phyloP scores from a whole-genome alignment of 2,797 vertebrate genomes.

The Sebastes itinus region DNA sequence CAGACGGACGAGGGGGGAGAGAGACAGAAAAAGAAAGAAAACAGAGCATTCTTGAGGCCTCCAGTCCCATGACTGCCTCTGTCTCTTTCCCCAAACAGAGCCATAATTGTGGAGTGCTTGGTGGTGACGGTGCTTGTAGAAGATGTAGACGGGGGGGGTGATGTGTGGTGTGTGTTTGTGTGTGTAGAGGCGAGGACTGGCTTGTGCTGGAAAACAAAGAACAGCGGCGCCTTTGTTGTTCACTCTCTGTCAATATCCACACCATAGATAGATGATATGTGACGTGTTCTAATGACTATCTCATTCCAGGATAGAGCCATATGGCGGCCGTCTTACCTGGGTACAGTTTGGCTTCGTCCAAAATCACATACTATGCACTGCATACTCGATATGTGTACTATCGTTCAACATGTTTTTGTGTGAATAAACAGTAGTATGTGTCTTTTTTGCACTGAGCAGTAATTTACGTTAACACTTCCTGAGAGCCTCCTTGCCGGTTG shows the following conservation, averaged over 20 bases:
- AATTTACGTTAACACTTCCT: no score
- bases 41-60: constrained; percentile 39
- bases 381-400: no score
- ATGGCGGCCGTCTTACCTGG: no score
- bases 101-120: constrained; percentile 67
- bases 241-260: constrained; percentile 58
- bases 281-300: no score
- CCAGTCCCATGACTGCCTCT: constrained; percentile 66
- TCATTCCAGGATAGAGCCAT: no score
- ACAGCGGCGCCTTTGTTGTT: constrained; percentile 66
- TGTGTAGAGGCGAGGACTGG: constrained; percentile 34
- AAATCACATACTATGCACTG: no score
- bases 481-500: no score
- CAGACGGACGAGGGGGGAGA: not conserved
- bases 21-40: constrained; percentile 24
- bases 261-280: not conserved
- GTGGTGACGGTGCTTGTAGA: constrained; percentile 70
- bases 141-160: constrained; percentile 33
- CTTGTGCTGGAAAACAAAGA: constrained; percentile 70
- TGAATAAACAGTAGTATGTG: no score
- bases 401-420: no score
- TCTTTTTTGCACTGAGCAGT: no score
- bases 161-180: constrained; percentile 26
- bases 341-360: no score
- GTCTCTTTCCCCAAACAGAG: constrained; percentile 64